A percentile compares a stretch with the other conserved stretches of the same genome.
Conservation (phyloP, 2,888 invertebrate genomes). For the Deroplatys truncata region DNA sequence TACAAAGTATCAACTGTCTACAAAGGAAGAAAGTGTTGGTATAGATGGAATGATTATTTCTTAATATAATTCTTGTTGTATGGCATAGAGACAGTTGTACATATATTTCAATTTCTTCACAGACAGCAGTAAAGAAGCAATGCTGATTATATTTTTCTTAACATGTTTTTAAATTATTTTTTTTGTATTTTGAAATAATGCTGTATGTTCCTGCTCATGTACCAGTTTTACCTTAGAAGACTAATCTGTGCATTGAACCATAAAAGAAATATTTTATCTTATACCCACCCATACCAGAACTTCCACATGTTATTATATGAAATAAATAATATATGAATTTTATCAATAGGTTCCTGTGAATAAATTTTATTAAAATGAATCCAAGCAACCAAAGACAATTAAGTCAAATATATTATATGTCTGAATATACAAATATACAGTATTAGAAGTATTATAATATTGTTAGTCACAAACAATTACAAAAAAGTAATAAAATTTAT, state of each 20-base stretch:
- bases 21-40: background rate
- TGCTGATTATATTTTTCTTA: background rate
- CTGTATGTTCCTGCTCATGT: background rate
- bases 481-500: background rate
- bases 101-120: background rate
- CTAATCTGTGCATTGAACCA: constrained; percentile 7
- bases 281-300: constrained; percentile 5
- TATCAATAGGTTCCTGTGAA: constrained; percentile 9
- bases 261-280: constrained; percentile 1
- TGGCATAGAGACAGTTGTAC: background rate
- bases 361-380: constrained; percentile 1
- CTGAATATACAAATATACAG: background rate
- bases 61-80: background rate
- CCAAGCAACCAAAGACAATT: background rate
- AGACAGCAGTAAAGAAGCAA: background rate
- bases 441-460: constrained; percentile 3
- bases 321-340: background rate
- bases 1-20: background rate
- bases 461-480: background rate
- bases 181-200: background rate
- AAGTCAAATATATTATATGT: constrained; percentile 11
- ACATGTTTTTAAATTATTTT: background rate
- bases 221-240: background rate
- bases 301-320: constrained; percentile 9
- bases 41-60: background rate